phyloP scores from a whole-genome alignment of 2,113 vertebrate genomes.

The Tursiops truncatus region DNA sequence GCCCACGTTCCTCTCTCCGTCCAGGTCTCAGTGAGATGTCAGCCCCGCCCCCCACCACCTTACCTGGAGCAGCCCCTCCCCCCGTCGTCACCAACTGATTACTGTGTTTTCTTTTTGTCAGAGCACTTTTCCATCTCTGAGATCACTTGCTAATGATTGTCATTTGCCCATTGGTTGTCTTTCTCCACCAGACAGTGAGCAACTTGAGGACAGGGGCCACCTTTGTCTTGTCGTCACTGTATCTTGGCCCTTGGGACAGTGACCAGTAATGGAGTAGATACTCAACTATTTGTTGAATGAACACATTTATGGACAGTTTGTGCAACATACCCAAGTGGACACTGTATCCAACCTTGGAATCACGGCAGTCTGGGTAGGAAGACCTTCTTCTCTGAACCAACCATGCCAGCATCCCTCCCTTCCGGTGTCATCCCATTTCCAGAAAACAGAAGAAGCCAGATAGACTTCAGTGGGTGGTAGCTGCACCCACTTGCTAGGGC shows the following conservation, averaged over 20 bases:
- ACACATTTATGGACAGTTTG: neutral
- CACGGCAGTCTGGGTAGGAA: fast-evolving
- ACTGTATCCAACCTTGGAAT: neutral
- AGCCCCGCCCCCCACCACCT: neutral
- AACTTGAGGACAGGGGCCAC: neutral
- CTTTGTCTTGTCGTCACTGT: neutral
- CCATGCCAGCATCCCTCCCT: neutral
- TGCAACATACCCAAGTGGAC: neutral
- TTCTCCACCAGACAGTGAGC: neutral
- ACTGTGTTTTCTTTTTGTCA: neutral
- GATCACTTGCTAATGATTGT: neutral
- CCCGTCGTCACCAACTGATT: fast-evolving
- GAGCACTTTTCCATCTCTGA: neutral
- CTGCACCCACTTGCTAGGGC: neutral
- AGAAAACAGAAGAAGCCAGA: neutral
- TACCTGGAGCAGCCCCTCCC: neutral
- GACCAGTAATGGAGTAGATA: neutral
- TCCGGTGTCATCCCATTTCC: neutral
- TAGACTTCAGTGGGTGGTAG: neutral
- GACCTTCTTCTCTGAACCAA: neutral
- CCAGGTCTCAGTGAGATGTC: neutral
- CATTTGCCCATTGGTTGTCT: neutral
- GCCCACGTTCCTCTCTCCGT: neutral
- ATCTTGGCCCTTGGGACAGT: neutral
- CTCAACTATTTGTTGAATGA: neutral